Base-by-base conservation (phyloP, 2,888 invertebrate species). In the Thysanoteuthis rhombus region DNA sequence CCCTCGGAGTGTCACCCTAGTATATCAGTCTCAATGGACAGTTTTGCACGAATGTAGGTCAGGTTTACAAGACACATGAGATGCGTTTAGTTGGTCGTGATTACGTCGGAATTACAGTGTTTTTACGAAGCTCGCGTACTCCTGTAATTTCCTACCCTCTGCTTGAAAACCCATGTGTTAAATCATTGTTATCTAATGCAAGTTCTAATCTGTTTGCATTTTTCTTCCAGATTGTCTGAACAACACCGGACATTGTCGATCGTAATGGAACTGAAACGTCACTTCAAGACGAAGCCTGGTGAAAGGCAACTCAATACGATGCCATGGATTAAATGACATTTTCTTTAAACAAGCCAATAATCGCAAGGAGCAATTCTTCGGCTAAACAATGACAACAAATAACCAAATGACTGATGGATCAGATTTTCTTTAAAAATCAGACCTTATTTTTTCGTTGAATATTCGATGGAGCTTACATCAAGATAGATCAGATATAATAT, bases 181-280 rank as follows among this genome's bases (percentile, higher is more conserved):
- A 47, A 47, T 47, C 1, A 19, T 47, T 52, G 52, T 25, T 25
- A 52, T n/a, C 12, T 1, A 0, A 75, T 75, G n/a, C 19, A 1
- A n/a, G 4, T n/a, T 36, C n/a, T 75, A 75, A 75, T n/a, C 10
- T 36, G 25, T 28, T 58, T 58, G 25, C 8, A 58, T 75, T n/a
- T 12, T 10, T 75, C 6, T 75, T 75, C 12, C 75, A 75, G 75
- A 36, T 16, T 16, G 75, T 75, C n/a, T 75, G n/a, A 75, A 75
- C n/a, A 75, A 75, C 4, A 36, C n/a, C n/a, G 16, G n/a, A n/a
- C 16, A 75, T 75, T 75, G n/a, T n/a, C n/a, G 10, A 75, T 75
- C 75, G 75, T 75, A 75, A 75, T 75, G 75, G 75, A 75, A 75
- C n/a, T 75, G n/a, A 75, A n/a, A 75, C 75, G 75, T n/a, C 75